Evolutionary conservation across 2,797 vertebrate species (phyloP).

Genomic region (Phoeniculus purpureus): DNA sequence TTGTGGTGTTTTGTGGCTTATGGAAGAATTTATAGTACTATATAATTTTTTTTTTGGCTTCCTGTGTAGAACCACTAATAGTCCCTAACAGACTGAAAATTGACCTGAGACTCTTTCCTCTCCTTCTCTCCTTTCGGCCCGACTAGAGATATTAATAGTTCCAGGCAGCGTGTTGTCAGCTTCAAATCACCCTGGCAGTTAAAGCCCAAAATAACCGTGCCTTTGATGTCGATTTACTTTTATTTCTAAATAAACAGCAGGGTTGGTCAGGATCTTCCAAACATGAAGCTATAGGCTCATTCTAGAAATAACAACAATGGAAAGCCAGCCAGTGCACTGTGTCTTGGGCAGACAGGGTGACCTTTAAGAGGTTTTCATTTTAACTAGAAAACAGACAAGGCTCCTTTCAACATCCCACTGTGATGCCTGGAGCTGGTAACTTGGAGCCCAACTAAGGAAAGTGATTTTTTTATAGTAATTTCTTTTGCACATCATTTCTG

Average conservation of each 20-base stretch:
- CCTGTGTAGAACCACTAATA: conserved; percentile 76
- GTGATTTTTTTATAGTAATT: neutral
- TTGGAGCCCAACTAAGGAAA: neutral
- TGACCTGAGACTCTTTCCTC: conserved; percentile 61
- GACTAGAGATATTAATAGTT: conserved; percentile 61
- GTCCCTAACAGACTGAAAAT: conserved; percentile 75
- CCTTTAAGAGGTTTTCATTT: conserved; percentile 2
- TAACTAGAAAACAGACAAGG: neutral
- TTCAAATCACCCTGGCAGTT: conserved; percentile 63
- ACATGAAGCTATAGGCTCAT: conserved; percentile 24
- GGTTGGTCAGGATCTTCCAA: conserved; percentile 40
- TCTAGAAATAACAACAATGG: conserved; percentile 37
- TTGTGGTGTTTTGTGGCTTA: conserved; percentile 73
- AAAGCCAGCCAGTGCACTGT: neutral
- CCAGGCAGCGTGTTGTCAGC: conserved; percentile 46
- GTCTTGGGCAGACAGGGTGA: neutral
- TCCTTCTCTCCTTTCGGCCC: conserved; percentile 47
- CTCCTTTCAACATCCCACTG: neutral
- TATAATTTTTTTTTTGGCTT: conserved; percentile 73
- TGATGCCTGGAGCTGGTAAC: neutral
- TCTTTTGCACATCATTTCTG: neutral
- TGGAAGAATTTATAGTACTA: conserved; percentile 77
- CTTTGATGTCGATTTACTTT: conserved; percentile 65
- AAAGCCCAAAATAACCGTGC: conserved; percentile 56
- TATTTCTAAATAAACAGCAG: conserved; percentile 66